Base-by-base conservation (phyloP, 2,888 invertebrate species). In the Spialia ferax region DNA sequence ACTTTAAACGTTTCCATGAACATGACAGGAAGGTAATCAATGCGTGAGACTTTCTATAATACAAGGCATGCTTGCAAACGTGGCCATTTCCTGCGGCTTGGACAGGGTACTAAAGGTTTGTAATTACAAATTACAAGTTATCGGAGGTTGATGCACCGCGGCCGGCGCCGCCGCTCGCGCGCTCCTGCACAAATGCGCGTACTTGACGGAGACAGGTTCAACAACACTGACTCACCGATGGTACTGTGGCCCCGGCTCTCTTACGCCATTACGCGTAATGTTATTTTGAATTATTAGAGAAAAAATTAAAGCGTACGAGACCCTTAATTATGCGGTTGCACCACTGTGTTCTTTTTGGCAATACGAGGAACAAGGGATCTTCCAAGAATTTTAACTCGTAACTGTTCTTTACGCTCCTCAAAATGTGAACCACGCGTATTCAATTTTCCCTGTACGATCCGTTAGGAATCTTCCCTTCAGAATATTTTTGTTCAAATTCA, bases 111-210 rank as follows among this genome's bases (percentile, higher is more conserved):
- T 89, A 86, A 89, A 91, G 87, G 85, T 86, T 89, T 86, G 88
- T 93, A 91, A 92, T 91, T 91, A 90, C 88, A 88, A 88, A 90
- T 89, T 90, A 89, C 89, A 88, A 88, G 88, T 88, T 90, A 89
- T 90, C 82, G 85, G 87, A 91, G 93, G 92, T 92, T 91, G 90
- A 89, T 92, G 92, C 91, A 89, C 92, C 71, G 73, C 77, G 72
- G 68, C 74, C 72, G 77, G 74, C 80, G 77, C 78, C 77, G 78
- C 73, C 67, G 76, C 75, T 68, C 79, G 72, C 80, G 79, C 79
- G 80, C 80, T 75, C 75, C 82, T 81, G 76, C 82, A 79, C 86
- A 79, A 86, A 82, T 86, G 89, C 86, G 84, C 86, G 84, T 85
- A 86, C 87, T 87, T 86, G 85, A 88, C 81, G 87, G 82, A 83